These are phyloP conservation scores for Acanthiza pusilla DNA, from an alignment of 2,797 vertebrate genomes.

Conservation along the genomic window DNA sequence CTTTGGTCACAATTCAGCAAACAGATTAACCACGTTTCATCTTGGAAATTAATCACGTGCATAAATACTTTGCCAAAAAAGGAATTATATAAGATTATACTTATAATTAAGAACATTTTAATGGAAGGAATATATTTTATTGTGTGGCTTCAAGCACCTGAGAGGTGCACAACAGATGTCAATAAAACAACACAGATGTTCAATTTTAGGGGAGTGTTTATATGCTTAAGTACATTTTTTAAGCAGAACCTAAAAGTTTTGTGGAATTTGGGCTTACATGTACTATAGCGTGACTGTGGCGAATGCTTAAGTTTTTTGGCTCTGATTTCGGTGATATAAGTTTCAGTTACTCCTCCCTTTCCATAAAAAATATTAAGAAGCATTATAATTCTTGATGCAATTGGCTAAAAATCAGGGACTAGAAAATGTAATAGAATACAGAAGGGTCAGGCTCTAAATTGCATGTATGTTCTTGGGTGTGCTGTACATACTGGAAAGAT, in stretches of 20 bases:
- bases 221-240: not conserved
- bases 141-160: not conserved
- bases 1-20: not conserved
- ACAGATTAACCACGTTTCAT: not conserved
- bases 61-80: not conserved
- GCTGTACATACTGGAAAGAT: not conserved
- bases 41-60: not conserved
- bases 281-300: not conserved
- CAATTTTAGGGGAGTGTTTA: not conserved
- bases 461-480: not conserved
- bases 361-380: not conserved
- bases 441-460: not conserved
- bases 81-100: not conserved
- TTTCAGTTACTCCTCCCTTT: slow-evolving; percentile 7
- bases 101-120: not conserved
- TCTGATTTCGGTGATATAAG: not conserved
- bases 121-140: not conserved
- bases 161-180: not conserved
- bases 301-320: not conserved
- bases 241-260: not conserved
- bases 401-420: not conserved
- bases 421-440: not conserved
- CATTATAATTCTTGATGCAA: not conserved
- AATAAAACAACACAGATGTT: not conserved
- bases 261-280: not conserved